Percentiles rank a stretch among this genome's conserved stretches.
These are phyloP conservation scores for Prionailurus bengalensis DNA, from an alignment of 2,113 vertebrate genomes.

Conservation along the genomic window DNA sequence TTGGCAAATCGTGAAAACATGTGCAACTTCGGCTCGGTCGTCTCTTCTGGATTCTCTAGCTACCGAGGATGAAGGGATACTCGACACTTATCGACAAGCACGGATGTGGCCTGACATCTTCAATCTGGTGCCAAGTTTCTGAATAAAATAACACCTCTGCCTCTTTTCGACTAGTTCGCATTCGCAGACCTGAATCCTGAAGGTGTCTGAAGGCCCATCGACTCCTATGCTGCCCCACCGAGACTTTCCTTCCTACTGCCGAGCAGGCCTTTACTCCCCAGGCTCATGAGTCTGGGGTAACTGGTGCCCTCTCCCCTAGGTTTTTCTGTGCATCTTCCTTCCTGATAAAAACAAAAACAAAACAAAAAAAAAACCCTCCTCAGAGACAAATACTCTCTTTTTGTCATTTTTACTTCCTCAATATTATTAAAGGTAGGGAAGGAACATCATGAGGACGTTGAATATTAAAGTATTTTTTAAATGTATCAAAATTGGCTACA, in stretches of 20 bases:
- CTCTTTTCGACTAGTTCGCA: background rate
- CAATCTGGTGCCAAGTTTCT: background rate
- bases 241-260: background rate
- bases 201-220: background rate
- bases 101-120: background rate
- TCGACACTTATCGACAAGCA: background rate
- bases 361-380: background rate
- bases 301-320: background rate
- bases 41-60: background rate
- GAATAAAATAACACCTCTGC: background rate
- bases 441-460: background rate
- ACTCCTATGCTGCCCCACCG: fast-evolving
- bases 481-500: background rate
- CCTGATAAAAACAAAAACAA: background rate
- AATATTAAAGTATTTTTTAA: background rate
- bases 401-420: background rate
- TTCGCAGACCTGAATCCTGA: too few relatives aligned
- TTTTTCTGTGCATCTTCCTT: too few relatives aligned
- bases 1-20: background rate
- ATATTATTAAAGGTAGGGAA: background rate
- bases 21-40: background rate
- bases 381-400: background rate
- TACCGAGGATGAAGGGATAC: background rate
- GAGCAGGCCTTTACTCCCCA: background rate
- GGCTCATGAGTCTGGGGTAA: background rate